Base-by-base conservation (phyloP, 1,140 invertebrate species). In the Telenomus remus region DNA sequence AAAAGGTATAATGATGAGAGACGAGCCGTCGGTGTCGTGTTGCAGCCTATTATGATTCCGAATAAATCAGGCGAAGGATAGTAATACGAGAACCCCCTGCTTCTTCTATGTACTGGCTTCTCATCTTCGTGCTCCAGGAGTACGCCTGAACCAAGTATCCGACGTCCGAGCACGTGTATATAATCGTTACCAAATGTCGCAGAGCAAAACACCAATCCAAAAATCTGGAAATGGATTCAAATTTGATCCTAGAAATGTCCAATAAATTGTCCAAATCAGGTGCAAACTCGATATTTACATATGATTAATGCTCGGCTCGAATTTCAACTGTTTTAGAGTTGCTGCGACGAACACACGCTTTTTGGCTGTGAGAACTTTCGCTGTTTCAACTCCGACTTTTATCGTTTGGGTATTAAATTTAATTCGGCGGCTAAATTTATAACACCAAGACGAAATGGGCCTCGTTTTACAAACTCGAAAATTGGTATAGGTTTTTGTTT, bases 21-120 rank as follows among this genome's bases (percentile, higher is more conserved):
- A 74, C 81, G 79, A 80, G 79, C 80, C 79, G 73, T 75, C 56
- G 80, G 82, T 84, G 79, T 84, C 81, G 80, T 80, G 71, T 84
- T 84, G 80, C 82, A 82, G 80, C 82, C 81, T 84, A 84, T 84
- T 83, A 84, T 84, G 82, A 84, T 82, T 84, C 77, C 79, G 81
- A 84, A 84, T 84, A 84, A 84, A 84, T 84, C 82, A 84, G 82
- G 81, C 81, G 82, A 82, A 84, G 82, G 81, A 84, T 79, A 77
- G 82, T 84, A 84, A 84, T 75, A 80, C 79, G 82, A 84, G 79
- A 84, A 70, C 75, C 72, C 74, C 66, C 64, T 75, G 78, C 75
- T 76, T 80, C 78, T 78, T 44, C 63, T 53, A 44, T 69, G 43
- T 48, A 71, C 59, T 64, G 65, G 56, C 70, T 73, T 77, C 68